A percentile compares a stretch with the other conserved stretches of the same genome.
These are phyloP conservation scores for Rugalucina vietnamica DNA, from an alignment of 2,888 invertebrate species.

Conservation along the genomic window DNA sequence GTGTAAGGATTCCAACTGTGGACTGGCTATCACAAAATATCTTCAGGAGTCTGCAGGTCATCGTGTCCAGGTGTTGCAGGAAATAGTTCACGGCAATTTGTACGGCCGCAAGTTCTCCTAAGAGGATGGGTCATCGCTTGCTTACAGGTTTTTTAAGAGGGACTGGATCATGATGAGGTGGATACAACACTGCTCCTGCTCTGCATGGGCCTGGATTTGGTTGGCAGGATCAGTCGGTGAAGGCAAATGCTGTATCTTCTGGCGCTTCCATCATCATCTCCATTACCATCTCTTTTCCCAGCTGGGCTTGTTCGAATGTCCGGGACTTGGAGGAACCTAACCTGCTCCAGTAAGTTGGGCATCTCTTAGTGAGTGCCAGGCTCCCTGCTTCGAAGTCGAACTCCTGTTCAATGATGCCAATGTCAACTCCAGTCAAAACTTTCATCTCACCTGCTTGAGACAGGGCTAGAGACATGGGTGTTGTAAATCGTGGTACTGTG, in stretches of 20 bases:
- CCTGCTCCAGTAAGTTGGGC: neutral
- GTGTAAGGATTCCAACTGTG: slow-evolving; percentile 14
- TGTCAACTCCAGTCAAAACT: neutral
- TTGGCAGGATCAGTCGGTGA: no score
- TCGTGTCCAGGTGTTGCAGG: neutral
- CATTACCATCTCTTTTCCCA: no score
- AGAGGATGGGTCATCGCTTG: slow-evolving; percentile 18
- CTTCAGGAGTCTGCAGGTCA: neutral
- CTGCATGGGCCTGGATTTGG: no score
- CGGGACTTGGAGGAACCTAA: no score
- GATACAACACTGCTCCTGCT: no score
- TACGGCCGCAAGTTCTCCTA: slow-evolving; percentile 35
- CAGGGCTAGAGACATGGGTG: neutral
- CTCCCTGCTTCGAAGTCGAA: neutral
- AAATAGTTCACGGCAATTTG: slow-evolving; percentile 18
- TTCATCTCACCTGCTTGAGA: slow-evolving; percentile 25
- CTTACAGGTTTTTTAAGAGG: no score
- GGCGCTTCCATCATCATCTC: no score
- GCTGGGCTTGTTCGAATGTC: no score
- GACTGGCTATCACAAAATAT: slow-evolving; percentile 23
- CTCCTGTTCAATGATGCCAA: slow-evolving; percentile 18
- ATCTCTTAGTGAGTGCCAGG: neutral
- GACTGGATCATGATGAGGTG: no score
- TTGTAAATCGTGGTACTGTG: neutral
- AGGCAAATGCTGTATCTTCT: no score